phyloP scores from a whole-genome alignment of 1,140 invertebrate species.

The Cydia fagiglandana region DNA sequence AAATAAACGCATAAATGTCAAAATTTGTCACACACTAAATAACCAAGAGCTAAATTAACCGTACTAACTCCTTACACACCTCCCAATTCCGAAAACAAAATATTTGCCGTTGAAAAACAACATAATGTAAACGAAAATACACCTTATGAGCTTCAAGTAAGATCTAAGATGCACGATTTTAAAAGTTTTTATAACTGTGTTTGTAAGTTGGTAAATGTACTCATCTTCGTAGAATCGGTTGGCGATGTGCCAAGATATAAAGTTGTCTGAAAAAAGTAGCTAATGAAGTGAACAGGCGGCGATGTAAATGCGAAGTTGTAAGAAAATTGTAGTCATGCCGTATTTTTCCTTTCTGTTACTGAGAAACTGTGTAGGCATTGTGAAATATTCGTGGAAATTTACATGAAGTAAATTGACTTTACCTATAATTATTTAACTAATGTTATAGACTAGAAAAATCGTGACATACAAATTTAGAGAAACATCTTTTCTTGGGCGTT shows the following conservation, averaged over 20 bases:
- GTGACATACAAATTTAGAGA: no score
- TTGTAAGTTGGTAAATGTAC: conserved; percentile 16
- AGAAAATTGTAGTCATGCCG: not conserved
- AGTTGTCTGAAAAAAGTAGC: conserved; percentile 26
- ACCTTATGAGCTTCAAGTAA: not conserved
- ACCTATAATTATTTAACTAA: not conserved
- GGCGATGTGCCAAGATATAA: not conserved
- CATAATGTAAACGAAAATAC: not conserved
- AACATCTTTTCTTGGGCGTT: no score
- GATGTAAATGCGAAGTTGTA: conserved; percentile 21
- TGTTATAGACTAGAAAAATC: no score
- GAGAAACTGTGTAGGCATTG: not conserved
- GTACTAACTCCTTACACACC: conserved; percentile 18
- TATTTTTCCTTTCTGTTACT: conserved; percentile 10
- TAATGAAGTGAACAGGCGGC: conserved; percentile 2
- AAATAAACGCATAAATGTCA: conserved; percentile 29
- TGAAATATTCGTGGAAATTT: not conserved
- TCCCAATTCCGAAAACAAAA: conserved; percentile 9
- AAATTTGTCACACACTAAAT: conserved; percentile 22
- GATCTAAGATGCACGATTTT: not conserved
- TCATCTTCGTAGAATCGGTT: conserved; percentile 21
- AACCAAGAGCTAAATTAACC: conserved; percentile 21
- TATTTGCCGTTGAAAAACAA: not conserved
- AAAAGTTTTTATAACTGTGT: not conserved
- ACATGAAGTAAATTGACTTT: not conserved